Base-by-base conservation (phyloP, 2,797 vertebrate genomes). In the Taenioides sp. region DNA sequence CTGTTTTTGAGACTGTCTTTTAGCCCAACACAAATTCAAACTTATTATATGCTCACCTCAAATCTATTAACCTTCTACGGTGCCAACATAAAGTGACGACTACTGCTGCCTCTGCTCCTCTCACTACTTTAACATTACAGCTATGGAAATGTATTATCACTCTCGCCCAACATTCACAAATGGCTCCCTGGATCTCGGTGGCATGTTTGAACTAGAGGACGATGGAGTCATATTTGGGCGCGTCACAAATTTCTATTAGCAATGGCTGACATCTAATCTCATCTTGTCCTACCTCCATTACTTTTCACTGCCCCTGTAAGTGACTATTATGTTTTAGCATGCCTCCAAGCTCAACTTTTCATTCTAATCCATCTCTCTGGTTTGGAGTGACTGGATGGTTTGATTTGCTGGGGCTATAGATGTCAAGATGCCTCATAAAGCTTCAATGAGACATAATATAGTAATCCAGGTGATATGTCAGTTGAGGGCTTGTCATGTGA, bases 231-330 rank as follows among this genome's bases (percentile, higher is more conserved):
- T 74, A 80, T 72, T 52, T 59, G 69, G 68, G 80, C 77, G 65
- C 75, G 80, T 81, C 84, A 88, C 85, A 87, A 81, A 88, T 91
- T 80, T 90, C 77, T 65, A 63, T 72, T 74, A 78, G 74, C 75
- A 73, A 73, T 64, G 75, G 81, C 77, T 88, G 87, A 87, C 88
- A 88, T 82, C 80, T 86, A 85, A 80, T 87, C 79, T 89, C 79
- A 84, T 84, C 72, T 74, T 67, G 47, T 84, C 77, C 78, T 70
- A 65, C 76, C 78, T 85, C 76, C 76, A 83, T 84, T 88, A 87
- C 81, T 79, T 88, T 88, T 87, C 80, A 87, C 86, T 80, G 83
- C 80, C 89, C 76, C 65, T 85, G 87, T 87, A 90, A 89, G 71
- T 86, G 82, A 75, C 86, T 83, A 75, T 90, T 85, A 88, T 85